These are phyloP conservation scores for Bilobella aurantiaca DNA, from an alignment of 1,140 invertebrate genomes.

Conservation along the genomic window DNA sequence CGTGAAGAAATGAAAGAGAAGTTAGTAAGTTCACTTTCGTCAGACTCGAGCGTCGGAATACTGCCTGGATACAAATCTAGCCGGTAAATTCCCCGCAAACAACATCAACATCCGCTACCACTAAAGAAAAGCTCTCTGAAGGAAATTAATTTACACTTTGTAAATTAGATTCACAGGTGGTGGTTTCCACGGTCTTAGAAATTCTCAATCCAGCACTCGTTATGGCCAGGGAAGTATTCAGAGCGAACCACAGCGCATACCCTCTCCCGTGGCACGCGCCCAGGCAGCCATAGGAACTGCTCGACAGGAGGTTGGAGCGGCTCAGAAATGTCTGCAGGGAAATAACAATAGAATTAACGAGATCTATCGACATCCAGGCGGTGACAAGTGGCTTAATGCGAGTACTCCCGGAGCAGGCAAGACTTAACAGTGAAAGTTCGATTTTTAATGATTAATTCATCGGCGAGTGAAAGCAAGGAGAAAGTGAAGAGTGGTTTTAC, in stretches of 20 bases:
- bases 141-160: not conserved
- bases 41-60: not conserved
- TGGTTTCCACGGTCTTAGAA: not conserved
- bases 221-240: not conserved
- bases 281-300: not conserved
- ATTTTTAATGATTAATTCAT: too few relatives aligned
- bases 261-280: not conserved
- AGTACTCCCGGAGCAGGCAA: not conserved
- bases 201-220: not conserved
- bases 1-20: slow-evolving; percentile 1
- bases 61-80: not conserved
- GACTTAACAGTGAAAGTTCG: too few relatives aligned
- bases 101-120: not conserved
- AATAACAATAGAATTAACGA: not conserved
- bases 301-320: not conserved
- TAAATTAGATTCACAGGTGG: not conserved
- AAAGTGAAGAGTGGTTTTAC: too few relatives aligned
- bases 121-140: not conserved
- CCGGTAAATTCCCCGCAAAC: not conserved
- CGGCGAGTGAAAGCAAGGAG: too few relatives aligned
- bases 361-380: not conserved
- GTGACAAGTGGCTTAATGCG: not conserved
- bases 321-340: not conserved
- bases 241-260: not conserved
- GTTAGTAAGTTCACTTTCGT: not conserved